phyloP scores from a whole-genome alignment of 2,797 vertebrate genomes.

The Hemibagrus guttatus region DNA sequence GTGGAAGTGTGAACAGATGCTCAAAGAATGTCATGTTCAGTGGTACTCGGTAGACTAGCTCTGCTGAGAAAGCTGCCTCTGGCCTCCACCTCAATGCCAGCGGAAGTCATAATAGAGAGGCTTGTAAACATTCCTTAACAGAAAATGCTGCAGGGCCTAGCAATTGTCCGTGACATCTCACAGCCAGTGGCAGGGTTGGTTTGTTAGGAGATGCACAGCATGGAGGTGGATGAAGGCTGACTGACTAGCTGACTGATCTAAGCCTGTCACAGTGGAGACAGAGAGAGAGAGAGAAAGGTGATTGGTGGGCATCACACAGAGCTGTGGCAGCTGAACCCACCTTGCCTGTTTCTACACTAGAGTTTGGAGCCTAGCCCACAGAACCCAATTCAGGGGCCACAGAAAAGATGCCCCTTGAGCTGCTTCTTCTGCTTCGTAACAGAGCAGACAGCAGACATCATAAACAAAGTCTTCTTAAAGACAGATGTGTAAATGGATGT shows the following conservation, averaged over 20 bases:
- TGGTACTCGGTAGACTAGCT: not conserved
- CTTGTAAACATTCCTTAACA: slow-evolving; percentile 37
- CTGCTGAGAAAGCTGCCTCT: slow-evolving; percentile 20
- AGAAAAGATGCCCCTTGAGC: slow-evolving; percentile 16
- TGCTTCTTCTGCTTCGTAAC: slow-evolving; percentile 14
- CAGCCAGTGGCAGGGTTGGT: slow-evolving; percentile 22
- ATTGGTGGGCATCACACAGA: slow-evolving; percentile 28
- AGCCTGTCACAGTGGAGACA: not conserved
- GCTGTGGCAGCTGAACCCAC: slow-evolving; percentile 39
- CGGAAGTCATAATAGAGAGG: slow-evolving; percentile 35
- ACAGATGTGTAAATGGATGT: slow-evolving; percentile 17
- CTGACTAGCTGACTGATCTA: not conserved
- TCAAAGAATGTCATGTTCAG: slow-evolving; percentile 32
- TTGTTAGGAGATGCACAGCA: slow-evolving; percentile 35
- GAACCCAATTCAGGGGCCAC: slow-evolving; percentile 19
- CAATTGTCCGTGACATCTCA: slow-evolving; percentile 27
- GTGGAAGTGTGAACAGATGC: slow-evolving; percentile 27
- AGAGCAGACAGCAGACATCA: slow-evolving; percentile 16
- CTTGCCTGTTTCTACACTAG: slow-evolving; percentile 2
- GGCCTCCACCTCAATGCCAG: slow-evolving; percentile 16
- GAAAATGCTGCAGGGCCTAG: slow-evolving; percentile 39
- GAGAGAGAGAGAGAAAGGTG: not conserved
- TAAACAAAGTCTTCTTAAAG: slow-evolving; percentile 10
- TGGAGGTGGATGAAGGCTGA: not conserved
- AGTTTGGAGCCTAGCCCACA: slow-evolving; percentile 4